Conservation (phyloP, 2,113 vertebrate genomes). For the Alaudala cheleensis region DNA sequence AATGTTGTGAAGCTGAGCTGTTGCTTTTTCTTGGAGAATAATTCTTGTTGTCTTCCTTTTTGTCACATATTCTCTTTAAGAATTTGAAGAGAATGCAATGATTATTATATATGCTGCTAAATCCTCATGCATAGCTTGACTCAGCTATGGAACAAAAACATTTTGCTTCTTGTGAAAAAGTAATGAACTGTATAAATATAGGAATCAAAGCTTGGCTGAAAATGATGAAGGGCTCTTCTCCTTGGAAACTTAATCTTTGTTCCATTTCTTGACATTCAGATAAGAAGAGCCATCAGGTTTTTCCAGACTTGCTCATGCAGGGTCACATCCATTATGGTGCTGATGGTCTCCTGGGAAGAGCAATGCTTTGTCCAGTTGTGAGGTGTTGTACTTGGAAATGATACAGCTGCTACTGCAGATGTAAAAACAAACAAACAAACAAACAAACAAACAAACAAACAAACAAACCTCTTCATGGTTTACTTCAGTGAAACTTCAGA, state of each 20-base stretch:
- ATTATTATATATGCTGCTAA: slow-evolving; percentile 60
- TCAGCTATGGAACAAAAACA: slow-evolving; percentile 39
- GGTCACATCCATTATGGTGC: neutral
- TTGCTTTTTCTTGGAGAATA: slow-evolving; percentile 37
- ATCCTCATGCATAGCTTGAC: slow-evolving; percentile 40
- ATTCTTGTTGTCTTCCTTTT: slow-evolving; percentile 31
- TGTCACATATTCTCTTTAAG: slow-evolving; percentile 37
- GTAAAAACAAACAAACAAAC: neutral
- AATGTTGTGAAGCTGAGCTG: slow-evolving; percentile 50
- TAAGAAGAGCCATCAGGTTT: neutral
- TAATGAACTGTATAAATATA: slow-evolving; percentile 63
- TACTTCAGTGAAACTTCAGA: neutral
- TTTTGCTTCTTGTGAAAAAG: slow-evolving; percentile 51
- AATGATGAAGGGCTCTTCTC: neutral
- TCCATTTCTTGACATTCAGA: slow-evolving; percentile 8
- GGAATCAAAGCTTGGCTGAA: slow-evolving; percentile 43
- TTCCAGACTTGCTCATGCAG: neutral
- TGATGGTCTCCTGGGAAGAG: neutral
- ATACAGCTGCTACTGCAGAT: neutral
- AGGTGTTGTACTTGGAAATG: neutral
- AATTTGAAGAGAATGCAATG: slow-evolving; percentile 34
- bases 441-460: neutral
- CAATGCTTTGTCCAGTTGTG: neutral
- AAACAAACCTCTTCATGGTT: neutral
- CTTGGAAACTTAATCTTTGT: slow-evolving; percentile 43